Conservation (phyloP, 2,888 invertebrate genomes). For the Agonopterix alstromeriana region DNA sequence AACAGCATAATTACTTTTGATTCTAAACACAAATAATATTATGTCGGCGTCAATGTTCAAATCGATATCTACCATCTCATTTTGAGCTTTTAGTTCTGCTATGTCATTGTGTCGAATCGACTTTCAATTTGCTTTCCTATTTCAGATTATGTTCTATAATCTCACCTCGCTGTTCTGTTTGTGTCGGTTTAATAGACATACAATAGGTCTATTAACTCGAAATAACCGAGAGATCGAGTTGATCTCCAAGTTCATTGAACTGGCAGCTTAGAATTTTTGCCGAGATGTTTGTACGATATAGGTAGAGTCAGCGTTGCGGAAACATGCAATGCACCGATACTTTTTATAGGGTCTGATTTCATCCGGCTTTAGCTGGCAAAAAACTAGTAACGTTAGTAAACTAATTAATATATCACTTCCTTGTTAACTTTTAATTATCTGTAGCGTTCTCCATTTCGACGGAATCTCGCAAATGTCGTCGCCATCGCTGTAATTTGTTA, state of each 20-base stretch:
- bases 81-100: slow-evolving; percentile 21
- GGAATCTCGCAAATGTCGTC: too few species aligned
- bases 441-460: slow-evolving; percentile 6
- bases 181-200: slow-evolving; percentile 10
- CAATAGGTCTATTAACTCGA: slow-evolving; percentile 3
- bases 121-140: slow-evolving; percentile 40
- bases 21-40: slow-evolving; percentile 17
- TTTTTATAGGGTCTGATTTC: not conserved
- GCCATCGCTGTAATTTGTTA: too few species aligned
- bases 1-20: slow-evolving; percentile 24
- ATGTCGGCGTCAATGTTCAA: slow-evolving; percentile 16
- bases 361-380: too few species aligned
- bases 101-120: slow-evolving; percentile 23
- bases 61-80: slow-evolving; percentile 16
- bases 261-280: slow-evolving; percentile 6
- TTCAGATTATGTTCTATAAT: slow-evolving; percentile 18
- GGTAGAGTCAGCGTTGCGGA: slow-evolving; percentile 3
- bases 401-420: not conserved
- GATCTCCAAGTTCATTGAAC: slow-evolving; percentile 7
- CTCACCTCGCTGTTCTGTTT: slow-evolving; percentile 17
- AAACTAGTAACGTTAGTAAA: too few species aligned
- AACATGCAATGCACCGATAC: slow-evolving; percentile 4
- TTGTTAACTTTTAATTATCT: slow-evolving; percentile 11
- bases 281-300: not conserved
- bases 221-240: slow-evolving; percentile 2